phyloP scores from a whole-genome alignment of 2,888 invertebrate species.

The Mylabris sibirica region DNA sequence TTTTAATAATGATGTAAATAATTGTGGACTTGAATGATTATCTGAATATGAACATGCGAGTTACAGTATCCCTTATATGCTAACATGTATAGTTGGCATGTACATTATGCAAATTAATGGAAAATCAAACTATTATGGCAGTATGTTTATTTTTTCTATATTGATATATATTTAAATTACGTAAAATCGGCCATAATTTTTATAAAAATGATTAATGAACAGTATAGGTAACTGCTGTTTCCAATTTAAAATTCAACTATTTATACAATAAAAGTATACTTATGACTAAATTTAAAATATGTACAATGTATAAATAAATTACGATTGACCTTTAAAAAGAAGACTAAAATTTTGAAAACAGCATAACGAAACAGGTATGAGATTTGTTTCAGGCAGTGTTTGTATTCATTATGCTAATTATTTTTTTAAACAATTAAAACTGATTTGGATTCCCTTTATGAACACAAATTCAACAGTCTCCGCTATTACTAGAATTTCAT shows the following conservation, averaged over 20 bases:
- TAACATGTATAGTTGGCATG: slow-evolving; percentile 12
- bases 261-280: slow-evolving; percentile 29
- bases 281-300: slow-evolving; percentile 29
- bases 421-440: neutral
- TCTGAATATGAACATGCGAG: neutral
- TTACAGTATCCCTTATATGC: slow-evolving; percentile 12
- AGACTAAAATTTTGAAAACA: slow-evolving; percentile 28
- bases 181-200: slow-evolving; percentile 23
- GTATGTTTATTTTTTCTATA: slow-evolving; percentile 23
- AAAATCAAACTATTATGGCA: slow-evolving; percentile 24
- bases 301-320: slow-evolving; percentile 37
- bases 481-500: neutral
- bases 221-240: slow-evolving; percentile 22
- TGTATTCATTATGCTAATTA: slow-evolving; percentile 46
- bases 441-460: neutral
- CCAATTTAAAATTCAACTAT: slow-evolving; percentile 26
- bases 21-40: neutral
- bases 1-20: neutral
- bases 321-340: slow-evolving; percentile 5
- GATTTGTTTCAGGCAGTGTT: slow-evolving; percentile 49
- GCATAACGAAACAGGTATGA: slow-evolving; percentile 18
- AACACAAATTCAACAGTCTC: slow-evolving; percentile 9
- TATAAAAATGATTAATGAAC: slow-evolving; percentile 15
- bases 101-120: slow-evolving; percentile 8
- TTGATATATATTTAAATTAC: too few relatives aligned